These are phyloP conservation scores for Dicyrtomina minuta DNA, from an alignment of 2,888 invertebrate genomes.

Conservation along the genomic window DNA sequence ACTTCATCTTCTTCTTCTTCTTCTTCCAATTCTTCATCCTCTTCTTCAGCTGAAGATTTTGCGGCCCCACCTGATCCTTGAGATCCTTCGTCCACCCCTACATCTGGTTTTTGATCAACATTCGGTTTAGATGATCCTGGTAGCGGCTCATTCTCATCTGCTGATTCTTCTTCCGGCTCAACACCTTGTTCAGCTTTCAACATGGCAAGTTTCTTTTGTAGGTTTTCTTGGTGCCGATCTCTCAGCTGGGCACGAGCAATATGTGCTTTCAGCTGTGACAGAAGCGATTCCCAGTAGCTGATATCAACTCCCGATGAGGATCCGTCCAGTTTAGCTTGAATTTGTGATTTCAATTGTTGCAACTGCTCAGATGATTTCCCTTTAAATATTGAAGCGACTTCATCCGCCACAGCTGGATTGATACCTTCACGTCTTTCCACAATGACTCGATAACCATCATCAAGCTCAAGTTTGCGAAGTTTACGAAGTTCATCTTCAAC, in stretches of 20 bases:
- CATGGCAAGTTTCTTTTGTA: slow-evolving; percentile 82
- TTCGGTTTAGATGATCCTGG: slow-evolving; percentile 4
- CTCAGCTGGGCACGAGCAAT: slow-evolving; percentile 88
- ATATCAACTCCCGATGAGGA: slow-evolving; percentile 89
- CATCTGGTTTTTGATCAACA: slow-evolving; percentile 36
- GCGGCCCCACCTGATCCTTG: slow-evolving; percentile 43
- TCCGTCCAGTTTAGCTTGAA: slow-evolving; percentile 80
- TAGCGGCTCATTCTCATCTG: slow-evolving; percentile 25
- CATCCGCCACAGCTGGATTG: slow-evolving; percentile 85
- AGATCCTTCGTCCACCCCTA: slow-evolving; percentile 54
- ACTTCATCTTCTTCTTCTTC: slow-evolving; percentile 57
- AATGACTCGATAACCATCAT: slow-evolving; percentile 64
- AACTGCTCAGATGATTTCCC: slow-evolving; percentile 89
- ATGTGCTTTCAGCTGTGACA: slow-evolving; percentile 93
- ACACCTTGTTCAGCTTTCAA: slow-evolving; percentile 80
- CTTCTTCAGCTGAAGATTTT: slow-evolving; percentile 40
- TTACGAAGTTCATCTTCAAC: slow-evolving; percentile 90
- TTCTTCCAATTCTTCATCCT: slow-evolving; percentile 55
- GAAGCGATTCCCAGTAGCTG: slow-evolving; percentile 95
- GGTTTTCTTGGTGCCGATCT: slow-evolving; percentile 87
- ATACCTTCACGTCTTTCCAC: slow-evolving; percentile 73
- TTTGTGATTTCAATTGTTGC: slow-evolving; percentile 76
- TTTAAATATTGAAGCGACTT: slow-evolving; percentile 86
- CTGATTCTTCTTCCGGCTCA: slow-evolving; percentile 25
- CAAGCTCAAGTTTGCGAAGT: slow-evolving; percentile 71